Evolutionary conservation across 2,888 invertebrate genomes (phyloP).

Genomic region (Liopterus haemorrhoidalis): DNA sequence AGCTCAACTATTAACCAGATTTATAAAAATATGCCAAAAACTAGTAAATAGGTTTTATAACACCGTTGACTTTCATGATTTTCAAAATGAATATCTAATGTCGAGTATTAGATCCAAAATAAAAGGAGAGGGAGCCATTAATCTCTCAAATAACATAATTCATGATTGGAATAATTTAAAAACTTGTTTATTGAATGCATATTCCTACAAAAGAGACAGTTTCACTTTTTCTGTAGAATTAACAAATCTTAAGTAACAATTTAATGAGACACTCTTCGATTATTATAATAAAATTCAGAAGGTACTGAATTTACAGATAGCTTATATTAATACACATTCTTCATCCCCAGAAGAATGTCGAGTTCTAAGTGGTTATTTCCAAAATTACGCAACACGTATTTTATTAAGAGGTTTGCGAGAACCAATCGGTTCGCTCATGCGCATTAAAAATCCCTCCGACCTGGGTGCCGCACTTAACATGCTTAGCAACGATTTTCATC

Average conservation of each 20-base stretch:
- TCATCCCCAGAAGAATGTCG: background rate
- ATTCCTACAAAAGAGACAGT: slow-evolving; percentile 2
- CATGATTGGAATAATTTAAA: too few relatives aligned
- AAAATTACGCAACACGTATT: background rate
- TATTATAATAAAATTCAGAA: slow-evolving; percentile 4
- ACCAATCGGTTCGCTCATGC: background rate
- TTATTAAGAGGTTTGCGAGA: slow-evolving; percentile 1
- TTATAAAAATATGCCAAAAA: too few relatives aligned
- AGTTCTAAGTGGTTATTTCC: background rate
- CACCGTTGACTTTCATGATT: too few relatives aligned
- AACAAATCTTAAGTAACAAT: background rate
- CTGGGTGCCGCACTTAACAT: background rate
- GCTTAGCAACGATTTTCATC: background rate
- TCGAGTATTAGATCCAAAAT: background rate
- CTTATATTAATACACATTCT: background rate
- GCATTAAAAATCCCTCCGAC: background rate
- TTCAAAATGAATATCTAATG: background rate
- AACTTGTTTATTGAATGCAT: background rate
- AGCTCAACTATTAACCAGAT: too few relatives aligned
- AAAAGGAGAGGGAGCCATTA: background rate
- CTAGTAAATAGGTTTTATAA: too few relatives aligned
- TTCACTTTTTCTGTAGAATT: background rate
- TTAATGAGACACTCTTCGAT: slow-evolving; percentile 3
- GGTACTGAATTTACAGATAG: slow-evolving; percentile 2
- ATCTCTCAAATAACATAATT: background rate